Evolutionary conservation across 2,797 vertebrate species (phyloP).

Genomic region (Myioborus melanocephalus): DNA sequence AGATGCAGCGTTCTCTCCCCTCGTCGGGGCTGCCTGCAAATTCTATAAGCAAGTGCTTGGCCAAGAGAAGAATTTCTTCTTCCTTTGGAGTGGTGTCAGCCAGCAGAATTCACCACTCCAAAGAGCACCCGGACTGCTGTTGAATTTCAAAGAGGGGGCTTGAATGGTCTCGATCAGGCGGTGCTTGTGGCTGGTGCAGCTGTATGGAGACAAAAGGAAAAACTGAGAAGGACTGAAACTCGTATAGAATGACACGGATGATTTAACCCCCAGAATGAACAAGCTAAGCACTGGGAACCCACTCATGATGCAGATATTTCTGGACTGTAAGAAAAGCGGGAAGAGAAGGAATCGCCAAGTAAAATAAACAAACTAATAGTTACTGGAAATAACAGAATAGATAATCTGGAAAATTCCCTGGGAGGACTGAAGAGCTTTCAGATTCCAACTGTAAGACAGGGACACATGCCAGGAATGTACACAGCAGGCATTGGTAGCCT

Average conservation of each 20-base stretch:
- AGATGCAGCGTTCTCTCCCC: background rate
- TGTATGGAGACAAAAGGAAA: conserved; percentile 50
- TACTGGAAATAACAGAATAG: background rate
- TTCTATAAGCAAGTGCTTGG: background rate
- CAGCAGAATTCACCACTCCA: conserved; percentile 54
- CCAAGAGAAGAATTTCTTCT: conserved; percentile 47
- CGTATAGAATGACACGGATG: background rate
- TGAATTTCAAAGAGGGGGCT: conserved; percentile 58
- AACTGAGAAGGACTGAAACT: background rate
- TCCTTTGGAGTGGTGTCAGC: conserved; percentile 56
- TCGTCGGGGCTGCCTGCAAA: background rate
- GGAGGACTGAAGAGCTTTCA: background rate
- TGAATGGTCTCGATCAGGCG: conserved; percentile 46
- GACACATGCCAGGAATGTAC: background rate
- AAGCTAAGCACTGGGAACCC: background rate
- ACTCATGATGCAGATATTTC: background rate
- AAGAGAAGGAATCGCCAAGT: background rate
- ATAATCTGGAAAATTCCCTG: background rate
- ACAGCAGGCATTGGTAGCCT: background rate
- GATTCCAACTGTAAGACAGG: background rate
- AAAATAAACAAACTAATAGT: background rate
- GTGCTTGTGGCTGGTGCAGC: conserved; percentile 57
- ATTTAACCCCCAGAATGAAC: background rate
- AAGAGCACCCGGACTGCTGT: conserved; percentile 39
- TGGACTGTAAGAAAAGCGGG: background rate